A percentile compares a stretch with the other conserved stretches of the same genome.
Conservation (phyloP, 2,888 invertebrate species). For the Ametastegia equiseti region DNA sequence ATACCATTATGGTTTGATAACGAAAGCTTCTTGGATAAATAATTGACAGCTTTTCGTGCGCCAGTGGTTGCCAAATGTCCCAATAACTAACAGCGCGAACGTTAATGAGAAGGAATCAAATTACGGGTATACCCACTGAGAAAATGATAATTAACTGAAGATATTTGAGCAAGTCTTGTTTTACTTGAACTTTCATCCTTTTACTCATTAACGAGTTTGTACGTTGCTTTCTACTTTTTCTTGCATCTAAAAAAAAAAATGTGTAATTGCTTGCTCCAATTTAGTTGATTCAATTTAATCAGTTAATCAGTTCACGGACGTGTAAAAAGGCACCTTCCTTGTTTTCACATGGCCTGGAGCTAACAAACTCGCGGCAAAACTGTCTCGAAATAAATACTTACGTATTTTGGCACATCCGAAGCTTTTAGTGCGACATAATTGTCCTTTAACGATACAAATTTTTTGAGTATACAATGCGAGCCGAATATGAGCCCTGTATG, state of each 20-base stretch:
- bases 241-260: too few relatives aligned
- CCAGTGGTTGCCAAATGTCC: neutral
- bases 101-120: too few relatives aligned
- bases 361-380: neutral
- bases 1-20: constrained; percentile 11
- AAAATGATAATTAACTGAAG: too few relatives aligned
- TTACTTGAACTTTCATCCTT: too few relatives aligned
- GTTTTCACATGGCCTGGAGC: neutral
- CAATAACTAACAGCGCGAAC: neutral
- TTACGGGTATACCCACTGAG: too few relatives aligned
- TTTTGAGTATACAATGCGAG: neutral
- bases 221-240: too few relatives aligned
- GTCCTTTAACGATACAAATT: neutral
- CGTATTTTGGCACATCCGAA: neutral
- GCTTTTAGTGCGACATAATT: neutral
- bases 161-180: too few relatives aligned
- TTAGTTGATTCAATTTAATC: neutral
- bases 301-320: neutral
- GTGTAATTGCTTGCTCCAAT: neutral
- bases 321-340: neutral
- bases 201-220: too few relatives aligned
- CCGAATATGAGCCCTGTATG: neutral
- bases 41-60: neutral
- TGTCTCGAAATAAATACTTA: neutral
- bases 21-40: neutral